These are phyloP conservation scores for Peucedramus taeniatus DNA, from an alignment of 2,113 vertebrate genomes.

Conservation along the genomic window DNA sequence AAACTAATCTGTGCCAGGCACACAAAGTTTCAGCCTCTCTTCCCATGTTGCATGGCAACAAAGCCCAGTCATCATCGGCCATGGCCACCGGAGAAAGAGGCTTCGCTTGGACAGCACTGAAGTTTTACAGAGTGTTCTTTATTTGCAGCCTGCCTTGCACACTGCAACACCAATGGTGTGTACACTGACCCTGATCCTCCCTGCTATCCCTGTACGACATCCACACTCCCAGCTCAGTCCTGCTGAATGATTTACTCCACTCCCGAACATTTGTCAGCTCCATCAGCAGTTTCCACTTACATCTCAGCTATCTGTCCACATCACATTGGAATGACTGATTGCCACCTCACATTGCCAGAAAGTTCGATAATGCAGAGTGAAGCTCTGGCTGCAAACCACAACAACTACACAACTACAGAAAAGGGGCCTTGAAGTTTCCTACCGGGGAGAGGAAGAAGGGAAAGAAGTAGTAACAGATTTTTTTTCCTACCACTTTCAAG, in stretches of 20 bases:
- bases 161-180: fast-evolving
- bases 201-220: neutral
- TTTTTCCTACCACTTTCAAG: neutral
- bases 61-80: neutral
- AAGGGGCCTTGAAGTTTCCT: neutral
- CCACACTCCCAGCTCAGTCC: neutral
- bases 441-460: neutral
- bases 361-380: neutral
- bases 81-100: neutral
- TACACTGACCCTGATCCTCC: neutral
- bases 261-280: neutral
- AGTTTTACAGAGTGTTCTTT: neutral
- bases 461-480: neutral
- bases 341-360: neutral
- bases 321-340: slow-evolving; percentile 16
- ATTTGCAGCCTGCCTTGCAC: neutral
- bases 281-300: neutral
- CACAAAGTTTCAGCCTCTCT: slow-evolving; percentile 24
- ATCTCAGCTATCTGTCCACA: slow-evolving; percentile 21
- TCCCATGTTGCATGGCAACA: neutral
- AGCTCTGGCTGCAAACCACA: neutral
- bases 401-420: neutral
- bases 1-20: slow-evolving; percentile 48
- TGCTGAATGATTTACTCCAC: neutral
- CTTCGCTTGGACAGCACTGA: fast-evolving